These are phyloP conservation scores for Pollenia angustigena DNA, from an alignment of 2,888 invertebrate genomes.

Conservation along the genomic window DNA sequence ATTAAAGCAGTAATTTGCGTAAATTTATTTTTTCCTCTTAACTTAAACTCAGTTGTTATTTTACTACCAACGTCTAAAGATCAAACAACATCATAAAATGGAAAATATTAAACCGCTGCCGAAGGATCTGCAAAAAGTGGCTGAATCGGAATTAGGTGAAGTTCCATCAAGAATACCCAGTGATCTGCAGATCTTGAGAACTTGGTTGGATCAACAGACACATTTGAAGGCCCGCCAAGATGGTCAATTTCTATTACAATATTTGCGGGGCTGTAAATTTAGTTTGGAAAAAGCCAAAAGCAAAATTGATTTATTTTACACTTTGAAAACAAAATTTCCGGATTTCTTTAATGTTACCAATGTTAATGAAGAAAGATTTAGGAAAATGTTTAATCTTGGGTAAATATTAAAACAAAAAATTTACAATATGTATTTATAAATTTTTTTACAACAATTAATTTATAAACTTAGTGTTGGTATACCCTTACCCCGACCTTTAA, in stretches of 20 bases:
- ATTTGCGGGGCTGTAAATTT: conserved; percentile 85
- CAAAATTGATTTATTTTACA: conserved; percentile 86
- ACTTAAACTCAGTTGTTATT: no score
- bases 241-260: conserved; percentile 85
- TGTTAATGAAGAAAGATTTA: conserved; percentile 75
- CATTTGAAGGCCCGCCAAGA: conserved; percentile 82
- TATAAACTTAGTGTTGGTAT: conserved; percentile 77
- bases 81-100: no score
- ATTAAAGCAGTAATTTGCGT: no score
- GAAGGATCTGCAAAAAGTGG: conserved; percentile 79
- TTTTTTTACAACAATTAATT: neutral
- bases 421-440: no score
- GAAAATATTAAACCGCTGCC: conserved; percentile 77
- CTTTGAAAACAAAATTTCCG: conserved; percentile 85
- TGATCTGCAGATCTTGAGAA: conserved; percentile 82
- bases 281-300: conserved; percentile 85
- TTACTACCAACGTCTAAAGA: no score
- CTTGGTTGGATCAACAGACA: conserved; percentile 85
- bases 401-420: conserved; percentile 65
- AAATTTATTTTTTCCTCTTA: no score
- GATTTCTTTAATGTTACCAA: conserved; percentile 84
- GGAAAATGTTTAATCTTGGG: conserved; percentile 80
- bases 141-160: conserved; percentile 85
- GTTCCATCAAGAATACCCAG: conserved; percentile 80
- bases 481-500: conserved; percentile 81